A percentile compares a stretch with the other conserved stretches of the same genome.
Conservation (phyloP, 2,888 invertebrate genomes). For the Clitarchus hookeri region DNA sequence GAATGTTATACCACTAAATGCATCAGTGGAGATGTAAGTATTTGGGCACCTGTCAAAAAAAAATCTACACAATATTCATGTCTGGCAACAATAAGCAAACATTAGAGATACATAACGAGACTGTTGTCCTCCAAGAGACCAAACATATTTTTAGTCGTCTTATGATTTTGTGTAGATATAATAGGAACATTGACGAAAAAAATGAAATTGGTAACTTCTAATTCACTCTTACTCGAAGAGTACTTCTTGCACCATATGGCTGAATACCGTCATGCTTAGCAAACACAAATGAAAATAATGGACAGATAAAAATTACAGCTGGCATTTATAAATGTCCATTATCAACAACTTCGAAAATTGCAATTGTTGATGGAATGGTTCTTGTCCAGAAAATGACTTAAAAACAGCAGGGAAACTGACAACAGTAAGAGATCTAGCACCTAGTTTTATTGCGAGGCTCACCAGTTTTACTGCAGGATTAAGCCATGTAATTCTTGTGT, state of each 20-base stretch:
- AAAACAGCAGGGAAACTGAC: background rate
- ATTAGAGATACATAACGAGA: background rate
- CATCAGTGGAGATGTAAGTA: constrained; percentile 1
- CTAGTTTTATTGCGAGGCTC: background rate
- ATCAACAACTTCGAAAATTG: background rate
- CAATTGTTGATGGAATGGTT: background rate
- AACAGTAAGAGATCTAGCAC: background rate
- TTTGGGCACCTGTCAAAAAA: background rate
- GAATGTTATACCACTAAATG: background rate
- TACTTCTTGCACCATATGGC: background rate
- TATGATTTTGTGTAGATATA: background rate
- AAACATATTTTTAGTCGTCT: background rate
- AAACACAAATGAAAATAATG: constrained; percentile 6
- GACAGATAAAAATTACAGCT: background rate
- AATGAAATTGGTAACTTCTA: background rate
- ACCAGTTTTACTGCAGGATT: background rate
- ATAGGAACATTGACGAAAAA: background rate
- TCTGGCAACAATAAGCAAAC: background rate
- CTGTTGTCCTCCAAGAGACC: background rate
- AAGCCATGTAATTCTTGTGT: background rate
- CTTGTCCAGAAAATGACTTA: background rate
- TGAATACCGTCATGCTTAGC: background rate
- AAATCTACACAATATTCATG: background rate
- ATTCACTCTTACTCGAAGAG: constrained; percentile 10
- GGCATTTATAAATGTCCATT: background rate